These are phyloP conservation scores for Cydia fagiglandana DNA, from an alignment of 1,140 invertebrate genomes.

Conservation along the genomic window DNA sequence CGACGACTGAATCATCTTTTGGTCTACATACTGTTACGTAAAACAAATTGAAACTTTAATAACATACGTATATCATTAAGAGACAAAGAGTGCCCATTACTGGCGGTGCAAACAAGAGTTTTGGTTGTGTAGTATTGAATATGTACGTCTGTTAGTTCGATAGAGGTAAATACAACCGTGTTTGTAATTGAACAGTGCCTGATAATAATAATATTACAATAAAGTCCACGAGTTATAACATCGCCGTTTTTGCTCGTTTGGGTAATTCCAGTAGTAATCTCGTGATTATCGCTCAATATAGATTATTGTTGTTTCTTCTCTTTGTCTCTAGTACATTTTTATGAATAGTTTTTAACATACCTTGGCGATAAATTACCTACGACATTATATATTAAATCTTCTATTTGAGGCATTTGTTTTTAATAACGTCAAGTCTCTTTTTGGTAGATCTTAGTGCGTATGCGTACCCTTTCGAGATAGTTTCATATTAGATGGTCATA, in stretches of 20 bases:
- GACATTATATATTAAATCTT: not conserved
- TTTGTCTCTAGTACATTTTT: slow-evolving; percentile 15
- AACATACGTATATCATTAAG: slow-evolving; percentile 33
- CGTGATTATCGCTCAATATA: slow-evolving; percentile 18
- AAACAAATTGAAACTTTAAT: slow-evolving; percentile 31
- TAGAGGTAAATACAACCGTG: slow-evolving; percentile 6
- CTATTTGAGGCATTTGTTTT: not conserved
- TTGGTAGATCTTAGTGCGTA: not conserved
- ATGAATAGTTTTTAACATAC: not conserved
- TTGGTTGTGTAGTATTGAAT: slow-evolving; percentile 31
- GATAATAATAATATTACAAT: slow-evolving; percentile 18
- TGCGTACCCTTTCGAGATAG: too few species aligned
- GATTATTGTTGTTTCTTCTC: not conserved
- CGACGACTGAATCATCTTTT: slow-evolving; percentile 83
- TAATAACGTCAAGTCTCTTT: not conserved
- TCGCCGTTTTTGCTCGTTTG: slow-evolving; percentile 2
- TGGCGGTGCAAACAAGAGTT: slow-evolving; percentile 7
- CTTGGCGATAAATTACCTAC: not conserved
- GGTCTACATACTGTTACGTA: slow-evolving; percentile 32
- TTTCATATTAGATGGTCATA: too few species aligned
- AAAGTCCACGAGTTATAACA: slow-evolving; percentile 1
- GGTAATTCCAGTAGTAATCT: slow-evolving; percentile 9
- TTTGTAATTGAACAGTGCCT: slow-evolving; percentile 28
- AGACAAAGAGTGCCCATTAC: slow-evolving; percentile 21
- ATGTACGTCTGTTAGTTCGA: not conserved